These are phyloP conservation scores for Kryphioiulus occultus DNA, from an alignment of 2,888 invertebrate species.

Conservation along the genomic window DNA sequence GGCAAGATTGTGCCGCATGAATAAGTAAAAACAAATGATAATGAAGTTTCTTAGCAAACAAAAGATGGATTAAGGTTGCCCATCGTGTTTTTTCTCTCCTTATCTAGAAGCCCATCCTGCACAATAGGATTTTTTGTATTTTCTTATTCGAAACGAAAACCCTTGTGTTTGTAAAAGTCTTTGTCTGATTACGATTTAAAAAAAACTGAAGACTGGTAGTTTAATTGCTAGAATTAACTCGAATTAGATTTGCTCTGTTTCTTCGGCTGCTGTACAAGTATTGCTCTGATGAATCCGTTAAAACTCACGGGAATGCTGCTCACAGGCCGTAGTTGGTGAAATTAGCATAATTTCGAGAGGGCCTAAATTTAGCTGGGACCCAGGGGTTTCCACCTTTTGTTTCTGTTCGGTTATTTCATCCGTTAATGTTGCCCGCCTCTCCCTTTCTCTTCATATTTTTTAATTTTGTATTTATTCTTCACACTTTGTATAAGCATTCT, in stretches of 20 bases:
- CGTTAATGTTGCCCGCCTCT: background rate
- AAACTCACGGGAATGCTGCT: background rate
- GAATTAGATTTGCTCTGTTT: constrained; percentile 15
- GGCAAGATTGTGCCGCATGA: background rate
- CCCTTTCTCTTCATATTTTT: background rate
- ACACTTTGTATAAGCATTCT: constrained; percentile 25
- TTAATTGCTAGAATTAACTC: constrained; percentile 18
- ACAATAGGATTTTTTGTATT: background rate
- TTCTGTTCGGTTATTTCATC: constrained; percentile 14
- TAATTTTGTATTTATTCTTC: constrained; percentile 42
- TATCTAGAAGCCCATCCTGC: background rate
- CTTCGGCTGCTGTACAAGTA: background rate
- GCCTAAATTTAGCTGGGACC: background rate
- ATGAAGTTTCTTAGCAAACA: background rate
- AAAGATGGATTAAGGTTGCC: background rate
- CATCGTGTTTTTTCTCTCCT: background rate
- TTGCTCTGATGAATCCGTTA: background rate
- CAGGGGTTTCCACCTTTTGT: background rate
- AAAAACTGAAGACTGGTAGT: background rate
- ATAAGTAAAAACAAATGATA: background rate
- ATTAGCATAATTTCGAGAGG: background rate
- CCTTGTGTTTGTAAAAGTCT: too few relatives aligned
- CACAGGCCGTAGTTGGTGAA: background rate
- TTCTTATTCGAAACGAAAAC: too few relatives aligned
- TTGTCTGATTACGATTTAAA: too few relatives aligned